A percentile compares a stretch with the other conserved stretches of the same genome.
Evolutionary conservation across 1,140 invertebrate species (phyloP).

Genomic region (Oscheius sp.): DNA sequence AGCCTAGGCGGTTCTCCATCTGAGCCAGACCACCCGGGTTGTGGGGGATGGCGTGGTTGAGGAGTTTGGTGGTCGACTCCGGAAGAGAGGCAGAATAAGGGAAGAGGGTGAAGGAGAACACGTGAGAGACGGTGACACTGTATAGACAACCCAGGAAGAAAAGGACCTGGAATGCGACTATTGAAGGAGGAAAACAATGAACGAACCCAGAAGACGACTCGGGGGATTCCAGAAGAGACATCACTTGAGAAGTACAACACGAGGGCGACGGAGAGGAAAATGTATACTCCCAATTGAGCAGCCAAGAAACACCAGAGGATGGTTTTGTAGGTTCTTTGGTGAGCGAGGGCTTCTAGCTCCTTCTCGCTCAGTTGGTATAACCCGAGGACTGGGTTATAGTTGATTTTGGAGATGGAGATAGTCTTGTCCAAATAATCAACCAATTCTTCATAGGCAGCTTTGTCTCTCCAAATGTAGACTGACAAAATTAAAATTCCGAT

Average conservation of each 20-base stretch:
- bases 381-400: constrained; percentile 34
- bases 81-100: constrained; percentile 40
- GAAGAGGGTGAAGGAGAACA: constrained; percentile 47
- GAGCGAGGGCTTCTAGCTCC: constrained; percentile 24
- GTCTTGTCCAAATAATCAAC: constrained; percentile 38
- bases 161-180: constrained; percentile 38
- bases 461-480: constrained; percentile 36
- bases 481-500: constrained; percentile 6
- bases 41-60: constrained; percentile 54
- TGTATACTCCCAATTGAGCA: constrained; percentile 44
- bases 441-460: constrained; percentile 31
- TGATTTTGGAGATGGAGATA: constrained; percentile 34
- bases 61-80: constrained; percentile 47
- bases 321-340: constrained; percentile 48
- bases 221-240: constrained; percentile 31
- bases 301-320: constrained; percentile 50
- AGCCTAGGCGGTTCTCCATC: constrained; percentile 54
- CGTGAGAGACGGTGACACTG: constrained; percentile 40
- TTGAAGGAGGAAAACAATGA: not conserved
- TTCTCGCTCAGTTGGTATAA: constrained; percentile 30
- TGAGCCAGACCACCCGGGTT: constrained; percentile 45
- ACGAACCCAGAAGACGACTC: constrained; percentile 53
- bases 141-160: constrained; percentile 43
- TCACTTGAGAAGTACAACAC: constrained; percentile 51
- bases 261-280: constrained; percentile 42